phyloP scores from a whole-genome alignment of 2,888 invertebrate genomes.

The Apodemia mormo region DNA sequence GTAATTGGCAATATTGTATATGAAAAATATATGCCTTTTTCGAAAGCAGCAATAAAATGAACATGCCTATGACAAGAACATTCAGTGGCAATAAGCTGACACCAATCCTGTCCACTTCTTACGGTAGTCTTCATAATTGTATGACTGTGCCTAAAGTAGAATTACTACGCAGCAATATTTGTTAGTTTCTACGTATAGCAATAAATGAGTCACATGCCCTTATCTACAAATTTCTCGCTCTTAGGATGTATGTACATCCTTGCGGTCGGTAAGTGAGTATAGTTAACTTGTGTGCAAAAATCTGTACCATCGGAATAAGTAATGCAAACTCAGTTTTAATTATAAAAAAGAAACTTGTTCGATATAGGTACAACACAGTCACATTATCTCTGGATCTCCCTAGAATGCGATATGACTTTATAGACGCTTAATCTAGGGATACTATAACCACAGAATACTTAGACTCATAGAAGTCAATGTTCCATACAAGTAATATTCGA shows the following conservation, averaged over 20 bases:
- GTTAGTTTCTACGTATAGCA: constrained; percentile 14
- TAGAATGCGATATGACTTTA: too few relatives aligned
- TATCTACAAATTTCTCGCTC: neutral
- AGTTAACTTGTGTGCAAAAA: neutral
- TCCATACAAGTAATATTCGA: too few relatives aligned
- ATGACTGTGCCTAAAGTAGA: constrained; percentile 11
- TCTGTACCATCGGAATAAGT: neutral
- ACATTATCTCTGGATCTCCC: too few relatives aligned
- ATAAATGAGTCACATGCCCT: neutral
- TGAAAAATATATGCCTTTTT: neutral
- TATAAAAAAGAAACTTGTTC: too few relatives aligned
- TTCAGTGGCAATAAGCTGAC: constrained; percentile 4
- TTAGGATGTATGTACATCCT: neutral
- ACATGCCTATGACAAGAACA: neutral
- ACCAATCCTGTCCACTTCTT: constrained; percentile 8
- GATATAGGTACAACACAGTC: too few relatives aligned
- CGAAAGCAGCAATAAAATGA: neutral
- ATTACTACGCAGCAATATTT: constrained; percentile 2
- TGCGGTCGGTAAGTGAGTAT: neutral
- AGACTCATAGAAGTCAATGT: too few relatives aligned
- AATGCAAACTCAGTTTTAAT: too few relatives aligned
- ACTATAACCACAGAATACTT: too few relatives aligned
- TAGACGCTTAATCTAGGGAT: too few relatives aligned
- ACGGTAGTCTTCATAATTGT: neutral
- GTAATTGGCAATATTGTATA: neutral